Evolutionary conservation across 1,140 invertebrate species (phyloP).

Genomic region (Tetragnatha versicolor): DNA sequence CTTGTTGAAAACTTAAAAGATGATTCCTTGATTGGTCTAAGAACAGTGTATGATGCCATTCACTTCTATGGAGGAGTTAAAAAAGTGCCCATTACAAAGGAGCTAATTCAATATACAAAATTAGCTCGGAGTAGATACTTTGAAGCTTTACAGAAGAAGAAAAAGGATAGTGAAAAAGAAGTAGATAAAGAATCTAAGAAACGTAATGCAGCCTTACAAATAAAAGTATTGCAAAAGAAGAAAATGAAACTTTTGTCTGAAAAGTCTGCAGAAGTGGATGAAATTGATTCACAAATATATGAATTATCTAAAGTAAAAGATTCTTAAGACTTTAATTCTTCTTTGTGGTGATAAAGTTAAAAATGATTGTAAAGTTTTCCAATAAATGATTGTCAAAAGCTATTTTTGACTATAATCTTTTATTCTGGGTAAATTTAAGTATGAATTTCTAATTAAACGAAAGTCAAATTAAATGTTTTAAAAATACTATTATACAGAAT

Average conservation of each 20-base stretch:
- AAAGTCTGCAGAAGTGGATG: background rate
- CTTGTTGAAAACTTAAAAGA: too few relatives aligned
- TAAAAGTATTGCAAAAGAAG: background rate
- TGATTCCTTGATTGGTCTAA: too few relatives aligned
- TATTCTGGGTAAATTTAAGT: too few relatives aligned
- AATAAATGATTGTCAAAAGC: too few relatives aligned
- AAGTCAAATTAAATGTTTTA: too few relatives aligned
- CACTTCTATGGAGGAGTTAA: slow-evolving; percentile 47
- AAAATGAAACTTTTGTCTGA: slow-evolving; percentile 1
- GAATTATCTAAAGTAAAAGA: background rate
- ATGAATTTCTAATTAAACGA: too few relatives aligned
- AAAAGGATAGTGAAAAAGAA: background rate
- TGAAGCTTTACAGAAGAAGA: background rate
- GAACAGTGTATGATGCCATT: slow-evolving; percentile 8
- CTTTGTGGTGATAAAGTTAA: too few relatives aligned
- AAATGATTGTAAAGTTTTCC: too few relatives aligned
- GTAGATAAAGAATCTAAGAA: background rate
- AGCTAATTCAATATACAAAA: background rate
- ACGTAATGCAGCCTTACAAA: background rate
- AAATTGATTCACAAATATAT: background rate
- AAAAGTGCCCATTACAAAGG: background rate
- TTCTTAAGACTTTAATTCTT: too few relatives aligned
- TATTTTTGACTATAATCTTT: too few relatives aligned
- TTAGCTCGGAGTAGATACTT: background rate
- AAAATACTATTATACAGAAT: too few relatives aligned